These are phyloP conservation scores for Oryzias celebensis DNA, from an alignment of 2,113 vertebrate genomes.

Conservation along the genomic window DNA sequence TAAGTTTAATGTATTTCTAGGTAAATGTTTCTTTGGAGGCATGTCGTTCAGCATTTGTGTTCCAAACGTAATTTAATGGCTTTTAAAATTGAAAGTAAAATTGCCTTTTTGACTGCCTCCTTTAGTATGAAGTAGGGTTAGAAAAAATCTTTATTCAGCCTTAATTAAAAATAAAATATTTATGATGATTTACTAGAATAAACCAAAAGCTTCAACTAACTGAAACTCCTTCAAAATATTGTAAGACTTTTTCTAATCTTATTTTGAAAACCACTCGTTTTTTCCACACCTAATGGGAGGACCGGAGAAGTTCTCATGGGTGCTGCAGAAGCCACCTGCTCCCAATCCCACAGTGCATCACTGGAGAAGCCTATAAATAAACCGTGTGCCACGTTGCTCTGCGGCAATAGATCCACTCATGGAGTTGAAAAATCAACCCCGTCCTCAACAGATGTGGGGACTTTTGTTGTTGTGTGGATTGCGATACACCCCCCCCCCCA, in stretches of 20 bases:
- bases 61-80: no score
- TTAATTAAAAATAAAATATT: no score
- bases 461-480: background rate
- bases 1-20: no score
- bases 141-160: no score
- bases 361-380: constrained; percentile 52
- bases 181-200: no score
- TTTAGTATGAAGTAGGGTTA: no score
- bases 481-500: background rate
- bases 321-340: constrained; percentile 22
- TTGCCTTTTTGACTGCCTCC: no score
- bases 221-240: no score
- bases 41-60: no score
- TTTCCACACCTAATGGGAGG: constrained; percentile 30
- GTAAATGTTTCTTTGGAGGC: no score
- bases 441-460: constrained; percentile 10
- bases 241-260: background rate
- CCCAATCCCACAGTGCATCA: constrained; percentile 24
- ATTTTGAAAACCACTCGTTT: background rate
- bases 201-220: no score
- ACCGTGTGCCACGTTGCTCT: constrained; percentile 52
- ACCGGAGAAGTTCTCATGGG: constrained; percentile 43
- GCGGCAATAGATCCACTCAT: constrained; percentile 35
- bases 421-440: constrained; percentile 9
- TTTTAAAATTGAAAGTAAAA: no score